phyloP scores from a whole-genome alignment of 2,888 invertebrate species.

The Apodemia zela region DNA sequence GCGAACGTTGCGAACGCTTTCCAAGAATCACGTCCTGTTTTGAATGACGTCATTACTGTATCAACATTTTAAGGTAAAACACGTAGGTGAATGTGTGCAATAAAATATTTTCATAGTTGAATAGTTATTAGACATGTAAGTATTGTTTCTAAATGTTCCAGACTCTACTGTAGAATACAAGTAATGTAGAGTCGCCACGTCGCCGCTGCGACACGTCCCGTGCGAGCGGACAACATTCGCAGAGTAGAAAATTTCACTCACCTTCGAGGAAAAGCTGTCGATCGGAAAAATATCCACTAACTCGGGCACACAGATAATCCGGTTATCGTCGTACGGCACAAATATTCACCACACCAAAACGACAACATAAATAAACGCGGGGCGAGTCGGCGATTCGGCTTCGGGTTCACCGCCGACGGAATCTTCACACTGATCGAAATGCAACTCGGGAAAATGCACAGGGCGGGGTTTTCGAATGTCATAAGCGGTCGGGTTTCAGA shows the following conservation, averaged over 20 bases:
- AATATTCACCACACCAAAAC: slow-evolving; percentile 79
- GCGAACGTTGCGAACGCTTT: slow-evolving; percentile 29
- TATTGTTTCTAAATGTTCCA: slow-evolving; percentile 48
- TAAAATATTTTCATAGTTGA: background rate
- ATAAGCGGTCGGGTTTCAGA: slow-evolving; percentile 71
- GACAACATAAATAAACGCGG: slow-evolving; percentile 78
- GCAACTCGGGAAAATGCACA: slow-evolving; percentile 72
- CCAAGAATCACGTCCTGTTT: slow-evolving; percentile 32
- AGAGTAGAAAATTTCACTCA: slow-evolving; percentile 57
- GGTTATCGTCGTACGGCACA: slow-evolving; percentile 78
- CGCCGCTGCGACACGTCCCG: slow-evolving; percentile 56
- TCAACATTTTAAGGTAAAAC: slow-evolving; percentile 13
- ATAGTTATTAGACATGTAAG: slow-evolving; percentile 35
- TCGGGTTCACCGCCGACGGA: slow-evolving; percentile 54
- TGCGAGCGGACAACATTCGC: slow-evolving; percentile 44
- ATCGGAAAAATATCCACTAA: slow-evolving; percentile 73
- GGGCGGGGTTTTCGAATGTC: slow-evolving; percentile 78
- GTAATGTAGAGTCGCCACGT: slow-evolving; percentile 58
- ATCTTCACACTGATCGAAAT: slow-evolving; percentile 68
- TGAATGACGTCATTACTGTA: slow-evolving; percentile 46
- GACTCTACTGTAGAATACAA: slow-evolving; percentile 45
- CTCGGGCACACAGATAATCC: slow-evolving; percentile 76
- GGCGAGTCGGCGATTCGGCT: slow-evolving; percentile 56
- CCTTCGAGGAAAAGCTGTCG: slow-evolving; percentile 62
- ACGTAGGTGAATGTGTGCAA: slow-evolving; percentile 17